These are phyloP conservation scores for Tipula lateralis DNA, from an alignment of 2,888 invertebrate genomes.

Conservation along the genomic window DNA sequence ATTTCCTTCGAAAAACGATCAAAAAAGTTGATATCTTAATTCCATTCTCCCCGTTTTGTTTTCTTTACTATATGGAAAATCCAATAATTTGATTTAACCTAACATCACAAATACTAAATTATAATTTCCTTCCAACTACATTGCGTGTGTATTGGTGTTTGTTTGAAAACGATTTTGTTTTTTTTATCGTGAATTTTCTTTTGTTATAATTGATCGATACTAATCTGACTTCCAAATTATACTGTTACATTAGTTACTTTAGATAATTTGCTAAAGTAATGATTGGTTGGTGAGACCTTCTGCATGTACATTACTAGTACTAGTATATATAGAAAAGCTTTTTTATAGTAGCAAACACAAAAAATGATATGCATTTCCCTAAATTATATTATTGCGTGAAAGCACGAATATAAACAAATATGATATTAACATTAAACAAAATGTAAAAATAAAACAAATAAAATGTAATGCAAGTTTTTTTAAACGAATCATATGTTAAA, in stretches of 20 bases:
- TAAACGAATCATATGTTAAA: neutral
- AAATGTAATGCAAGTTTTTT: neutral
- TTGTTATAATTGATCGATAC: neutral
- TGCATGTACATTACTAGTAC: too few relatives aligned
- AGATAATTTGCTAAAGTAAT: neutral
- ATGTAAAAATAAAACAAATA: neutral
- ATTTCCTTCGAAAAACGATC: neutral
- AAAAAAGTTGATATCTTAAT: neutral
- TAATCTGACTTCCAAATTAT: neutral
- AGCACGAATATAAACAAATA: neutral
- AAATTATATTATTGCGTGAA: neutral
- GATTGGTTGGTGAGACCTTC: too few relatives aligned
- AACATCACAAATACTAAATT: neutral
- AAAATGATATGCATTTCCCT: too few relatives aligned
- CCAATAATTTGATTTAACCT: neutral
- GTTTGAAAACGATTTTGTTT: neutral
- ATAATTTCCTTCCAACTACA: neutral
- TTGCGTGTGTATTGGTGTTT: neutral
- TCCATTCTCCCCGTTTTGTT: neutral
- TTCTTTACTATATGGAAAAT: neutral
- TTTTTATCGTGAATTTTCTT: neutral
- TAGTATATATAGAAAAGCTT: too few relatives aligned
- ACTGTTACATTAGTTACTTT: neutral
- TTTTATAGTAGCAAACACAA: too few relatives aligned
- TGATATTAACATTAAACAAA: neutral